A percentile compares a stretch with the other conserved stretches of the same genome.
These are phyloP conservation scores for Triplophysa yarkandensis DNA, from an alignment of 2,797 vertebrate species.

Conservation along the genomic window DNA sequence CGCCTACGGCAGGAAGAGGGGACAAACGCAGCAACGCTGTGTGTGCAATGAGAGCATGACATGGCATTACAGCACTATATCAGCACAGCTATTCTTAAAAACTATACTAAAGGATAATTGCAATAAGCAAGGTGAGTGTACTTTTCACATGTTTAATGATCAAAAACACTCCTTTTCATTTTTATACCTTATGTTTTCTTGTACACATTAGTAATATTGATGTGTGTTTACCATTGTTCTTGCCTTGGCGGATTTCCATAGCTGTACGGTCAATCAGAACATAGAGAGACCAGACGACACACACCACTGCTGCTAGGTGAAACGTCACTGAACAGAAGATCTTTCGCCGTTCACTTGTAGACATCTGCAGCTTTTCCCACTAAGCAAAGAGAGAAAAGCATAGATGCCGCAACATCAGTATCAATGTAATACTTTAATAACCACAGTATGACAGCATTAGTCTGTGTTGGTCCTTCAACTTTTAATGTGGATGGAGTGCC, in stretches of 20 bases:
- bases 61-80: conserved; percentile 32
- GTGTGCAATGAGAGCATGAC: conserved; percentile 41
- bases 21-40: conserved; percentile 42
- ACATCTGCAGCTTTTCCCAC: conserved; percentile 98
- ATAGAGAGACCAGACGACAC: conserved; percentile 93
- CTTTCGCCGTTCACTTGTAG: conserved; percentile 89
- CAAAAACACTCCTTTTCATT: no score
- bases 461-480: background rate
- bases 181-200: background rate
- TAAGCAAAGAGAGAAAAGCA: conserved; percentile 59
- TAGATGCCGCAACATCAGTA: no score
- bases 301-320: conserved; percentile 90
- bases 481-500: no score
- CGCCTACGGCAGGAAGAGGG: conserved; percentile 71
- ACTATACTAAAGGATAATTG: background rate
- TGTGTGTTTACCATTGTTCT: conserved; percentile 75
- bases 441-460: conserved; percentile 28
- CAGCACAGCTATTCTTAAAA: conserved; percentile 6
- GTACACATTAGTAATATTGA: background rate
- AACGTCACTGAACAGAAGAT: conserved; percentile 94
- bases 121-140: no score
- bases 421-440: background rate
- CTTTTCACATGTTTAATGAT: no score
- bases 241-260: conserved; percentile 92
- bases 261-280: conserved; percentile 87